Evolutionary conservation across 35 echinoderm and acorn worm genomes (phyloP), one percentile per base, ranked within the genome.

Genomic region (Holothuria glaberrima): DNA sequence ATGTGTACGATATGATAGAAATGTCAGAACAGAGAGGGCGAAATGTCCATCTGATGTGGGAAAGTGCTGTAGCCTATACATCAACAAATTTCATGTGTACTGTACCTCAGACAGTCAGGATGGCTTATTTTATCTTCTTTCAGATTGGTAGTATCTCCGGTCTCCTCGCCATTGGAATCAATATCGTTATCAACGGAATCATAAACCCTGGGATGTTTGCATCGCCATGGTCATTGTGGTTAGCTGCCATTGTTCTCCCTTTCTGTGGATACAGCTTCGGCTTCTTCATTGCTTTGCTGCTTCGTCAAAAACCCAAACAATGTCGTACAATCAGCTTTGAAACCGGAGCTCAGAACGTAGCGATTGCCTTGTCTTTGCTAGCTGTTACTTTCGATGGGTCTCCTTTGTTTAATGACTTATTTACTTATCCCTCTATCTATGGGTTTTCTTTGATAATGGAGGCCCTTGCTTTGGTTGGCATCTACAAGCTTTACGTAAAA

Each of bases 251-350:
- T 26, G 31, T 87, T 33, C 20, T 94, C 2, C 85, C 92, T 12
- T 67, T 64, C 6, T 77, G 90, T 21, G 92, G 92, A 2, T 97
- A 91, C 78, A 44, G 38, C 22, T 72, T 89, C 9, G 95, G 95
- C 5, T 94, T 89, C 80, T 27, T 91, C 54, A 34, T 97, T 21
- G 83, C 95, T 0, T 89, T 75, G 68, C n/a, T 94, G 50, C 56
- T 90, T 6, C 92, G 95, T 29, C 92, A 91, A 50, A 70, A 86
- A 5, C 77, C 88, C 61, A 82, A 82, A 3, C 82, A 97, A 81
- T 92, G 95, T 64, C 92, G 95, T 4, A 94, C 95, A 58, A 92
- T 97, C 63, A 36, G 82, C 19, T 94, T 97, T 45, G 95, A 97
- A 67, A 97, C 95, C 0, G 95, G 95, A 4, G 83, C 82, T 10